Evolutionary conservation across 1,140 invertebrate genomes (phyloP), one percentile per base, ranked within the genome.

Genomic region (Sminthurinus signatus): DNA sequence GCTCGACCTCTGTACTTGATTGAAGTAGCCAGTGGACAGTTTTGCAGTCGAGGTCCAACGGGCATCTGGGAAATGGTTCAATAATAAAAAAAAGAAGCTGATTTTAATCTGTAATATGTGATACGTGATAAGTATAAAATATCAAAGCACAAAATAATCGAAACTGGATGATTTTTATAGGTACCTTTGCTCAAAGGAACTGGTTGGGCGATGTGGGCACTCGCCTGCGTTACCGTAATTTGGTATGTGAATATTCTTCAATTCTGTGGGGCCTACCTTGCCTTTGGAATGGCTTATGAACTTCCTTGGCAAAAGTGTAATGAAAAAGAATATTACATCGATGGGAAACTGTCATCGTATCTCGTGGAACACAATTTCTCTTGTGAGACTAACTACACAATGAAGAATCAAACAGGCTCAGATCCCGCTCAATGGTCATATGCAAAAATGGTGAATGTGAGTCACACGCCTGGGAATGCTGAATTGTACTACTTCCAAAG

Each of bases 21-120:
- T 23, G 66, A 82, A 64, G 65, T 81, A 19, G 74, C 77, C 0
- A 70, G 82, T 23, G 81, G 81, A 10, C 81, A 82, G 68, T 81
- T 80, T 72, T 75, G 73, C 14, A 74, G 73, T 31, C 73, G 66
- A 43, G 76, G 76, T 14, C 73, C 73, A 54, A 72, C 78, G 31
- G 75, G 75, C 56, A 74, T 76, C 25, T 78, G 77, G 77, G 71
- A 71, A 52, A 70, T 74, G 39, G 72, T 75, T 10, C 76, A 76
- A n/a, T n/a, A n/a, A n/a, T n/a, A n/a, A n/a, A n/a, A n/a, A n/a
- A n/a, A n/a, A n/a, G n/a, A n/a, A n/a, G n/a, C n/a, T n/a, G n/a
- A n/a, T n/a, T n/a, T n/a, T n/a, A n/a, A n/a, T n/a, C n/a, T n/a
- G n/a, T n/a, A n/a, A n/a, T n/a, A n/a, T n/a, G n/a, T n/a, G n/a